Evolutionary conservation across 1,140 invertebrate genomes (phyloP), one percentile per base, ranked within the genome.

Genomic region (Stratiolaelaps scimitus): DNA sequence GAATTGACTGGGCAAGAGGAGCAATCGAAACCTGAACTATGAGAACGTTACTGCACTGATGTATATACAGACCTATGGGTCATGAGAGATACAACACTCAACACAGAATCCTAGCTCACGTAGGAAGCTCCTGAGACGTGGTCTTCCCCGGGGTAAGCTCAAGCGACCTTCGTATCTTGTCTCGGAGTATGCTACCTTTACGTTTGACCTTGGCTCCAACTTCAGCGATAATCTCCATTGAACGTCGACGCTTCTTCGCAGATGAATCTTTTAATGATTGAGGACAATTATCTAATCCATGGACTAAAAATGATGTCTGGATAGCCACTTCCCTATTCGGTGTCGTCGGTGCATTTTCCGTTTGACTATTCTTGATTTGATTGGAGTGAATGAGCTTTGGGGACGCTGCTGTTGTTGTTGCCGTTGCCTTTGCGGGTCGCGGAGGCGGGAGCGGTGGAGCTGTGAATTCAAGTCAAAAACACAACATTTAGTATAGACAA

Each of bases 141-240:
- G 34, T 40, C 34, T 60, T 60, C 15, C 53, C 34, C 53, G 53
- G 53, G 26, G 53, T 60, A 15, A 60, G 17, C 26, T 60, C 53
- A 23, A 60, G 53, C 15, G 53, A 60, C 17, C 53, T 26, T 6
- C 23, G 34, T 15, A 60, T 26, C 53, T 60, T 60, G 23, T 60
- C 53, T 26, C 34, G 26, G 17, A 60, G 53, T 6, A 60, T 60
- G 53, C 53, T 60, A 23, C 53, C 34, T 23, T 34, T n/a, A 26
- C 53, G 53, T 26, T 34, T 60, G 15, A 60, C 53, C 23, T 60
- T 60, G 53, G 53, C 53, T 19, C 53, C 23, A 26, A 60, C 53
- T 60, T 60, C 53, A 23, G 53, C 53, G 10, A 60, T 60, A 34
- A 60, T 60, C 53, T 60, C 53, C 53, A 60, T 60, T 26, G 53